Conservation (phyloP, 1,140 invertebrate genomes). For the Drosophila azteca region DNA sequence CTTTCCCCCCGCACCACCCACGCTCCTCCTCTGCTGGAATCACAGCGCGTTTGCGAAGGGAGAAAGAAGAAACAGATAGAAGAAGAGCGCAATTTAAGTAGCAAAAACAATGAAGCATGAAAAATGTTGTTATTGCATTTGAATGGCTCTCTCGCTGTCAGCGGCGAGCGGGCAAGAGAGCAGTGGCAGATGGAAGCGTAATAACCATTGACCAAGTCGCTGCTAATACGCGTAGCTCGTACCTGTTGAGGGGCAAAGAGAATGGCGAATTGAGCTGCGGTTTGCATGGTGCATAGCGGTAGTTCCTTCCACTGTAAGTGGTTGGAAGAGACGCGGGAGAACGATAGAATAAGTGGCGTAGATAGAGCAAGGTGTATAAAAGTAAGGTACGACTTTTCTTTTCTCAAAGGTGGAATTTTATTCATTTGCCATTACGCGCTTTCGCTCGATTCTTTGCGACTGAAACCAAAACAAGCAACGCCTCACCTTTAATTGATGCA, state of each 20-base stretch:
- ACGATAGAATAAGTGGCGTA: too few relatives aligned
- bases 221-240: not conserved
- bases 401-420: too few relatives aligned
- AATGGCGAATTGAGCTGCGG: constrained; percentile 37
- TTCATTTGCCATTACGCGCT: too few relatives aligned
- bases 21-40: constrained; percentile 27
- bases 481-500: too few relatives aligned
- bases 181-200: constrained; percentile 29
- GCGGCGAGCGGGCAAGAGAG: not conserved
- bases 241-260: constrained; percentile 35
- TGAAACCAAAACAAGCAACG: too few relatives aligned
- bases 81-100: constrained; percentile 56
- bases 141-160: constrained; percentile 33
- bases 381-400: too few relatives aligned
- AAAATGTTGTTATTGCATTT: constrained; percentile 55
- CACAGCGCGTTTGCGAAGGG: constrained; percentile 31
- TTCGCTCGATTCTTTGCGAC: too few relatives aligned
- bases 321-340: too few relatives aligned
- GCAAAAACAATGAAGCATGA: constrained; percentile 31
- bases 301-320: too few relatives aligned
- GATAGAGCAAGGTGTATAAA: too few relatives aligned
- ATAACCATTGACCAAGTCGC: constrained; percentile 25
- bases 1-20: not conserved
- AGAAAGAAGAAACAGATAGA: not conserved
- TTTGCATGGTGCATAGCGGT: constrained; percentile 1